Conservation (phyloP, 2,888 invertebrate genomes). For the Apamea epomidion region DNA sequence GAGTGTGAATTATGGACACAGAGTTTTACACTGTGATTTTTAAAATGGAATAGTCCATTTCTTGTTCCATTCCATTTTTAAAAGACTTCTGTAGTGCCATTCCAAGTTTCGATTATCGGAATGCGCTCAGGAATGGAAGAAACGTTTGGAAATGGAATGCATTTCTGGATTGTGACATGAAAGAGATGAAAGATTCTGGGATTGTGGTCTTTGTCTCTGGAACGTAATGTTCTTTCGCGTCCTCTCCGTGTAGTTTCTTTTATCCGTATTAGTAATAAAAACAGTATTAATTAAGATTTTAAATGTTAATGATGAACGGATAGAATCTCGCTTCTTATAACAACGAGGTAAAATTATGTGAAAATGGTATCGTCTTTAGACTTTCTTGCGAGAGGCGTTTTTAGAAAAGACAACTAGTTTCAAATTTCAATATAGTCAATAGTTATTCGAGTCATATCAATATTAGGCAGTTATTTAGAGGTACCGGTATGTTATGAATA, state of each 20-base stretch:
- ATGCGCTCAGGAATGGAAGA: slow-evolving; percentile 65
- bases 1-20: slow-evolving; percentile 70
- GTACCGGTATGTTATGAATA: slow-evolving; percentile 59
- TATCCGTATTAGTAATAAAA: slow-evolving; percentile 75
- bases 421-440: slow-evolving; percentile 82
- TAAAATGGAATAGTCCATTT: slow-evolving; percentile 70
- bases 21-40: slow-evolving; percentile 69
- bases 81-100: slow-evolving; percentile 69
- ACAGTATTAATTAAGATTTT: slow-evolving; percentile 82
- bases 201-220: slow-evolving; percentile 62
- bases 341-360: slow-evolving; percentile 68
- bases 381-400: slow-evolving; percentile 64
- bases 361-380: slow-evolving; percentile 57
- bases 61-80: slow-evolving; percentile 71
- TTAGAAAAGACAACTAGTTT: slow-evolving; percentile 80
- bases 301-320: slow-evolving; percentile 70
- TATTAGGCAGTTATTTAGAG: slow-evolving; percentile 74
- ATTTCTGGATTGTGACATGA: slow-evolving; percentile 66
- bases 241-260: slow-evolving; percentile 76
- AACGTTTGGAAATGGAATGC: slow-evolving; percentile 65
- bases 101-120: slow-evolving; percentile 63
- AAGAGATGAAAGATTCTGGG: slow-evolving; percentile 58
- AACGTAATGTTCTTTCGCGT: slow-evolving; percentile 68
- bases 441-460: slow-evolving; percentile 86
- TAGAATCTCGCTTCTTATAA: slow-evolving; percentile 69